A percentile compares a stretch with the other conserved stretches of the same genome.
Evolutionary conservation across 2,888 invertebrate species (phyloP).

Genomic region (Phytoseiulus persimilis): DNA sequence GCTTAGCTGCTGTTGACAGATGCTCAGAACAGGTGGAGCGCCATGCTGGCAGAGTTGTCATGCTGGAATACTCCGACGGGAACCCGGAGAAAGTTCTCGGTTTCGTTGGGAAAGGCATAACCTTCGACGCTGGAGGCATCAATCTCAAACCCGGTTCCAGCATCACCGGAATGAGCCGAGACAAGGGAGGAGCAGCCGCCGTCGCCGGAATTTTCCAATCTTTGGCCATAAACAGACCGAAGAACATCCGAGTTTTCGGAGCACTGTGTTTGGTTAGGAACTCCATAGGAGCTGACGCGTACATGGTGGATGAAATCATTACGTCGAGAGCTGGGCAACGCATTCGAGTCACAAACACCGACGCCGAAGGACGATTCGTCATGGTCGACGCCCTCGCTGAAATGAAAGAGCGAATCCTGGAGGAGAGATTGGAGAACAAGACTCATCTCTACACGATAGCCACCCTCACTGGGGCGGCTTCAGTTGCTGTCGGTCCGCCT

Average conservation of each 20-base stretch:
- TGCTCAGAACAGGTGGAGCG: conserved; percentile 47
- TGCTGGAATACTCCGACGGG: conserved; percentile 64
- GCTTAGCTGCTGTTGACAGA: not conserved
- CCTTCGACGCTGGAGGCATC: conserved; percentile 61
- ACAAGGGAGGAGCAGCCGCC: conserved; percentile 89
- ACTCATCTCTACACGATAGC: conserved; percentile 82
- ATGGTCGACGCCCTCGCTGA: conserved; percentile 79
- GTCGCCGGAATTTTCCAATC: conserved; percentile 83
- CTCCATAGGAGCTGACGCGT: conserved; percentile 73
- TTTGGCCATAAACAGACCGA: conserved; percentile 62
- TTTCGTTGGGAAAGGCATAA: conserved; percentile 54
- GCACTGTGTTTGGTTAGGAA: conserved; percentile 79
- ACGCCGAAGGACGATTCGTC: conserved; percentile 87
- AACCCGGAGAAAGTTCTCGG: conserved; percentile 45
- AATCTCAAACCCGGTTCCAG: conserved; percentile 69
- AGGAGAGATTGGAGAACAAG: conserved; percentile 63
- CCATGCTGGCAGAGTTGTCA: conserved; percentile 67
- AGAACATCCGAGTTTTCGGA: conserved; percentile 67
- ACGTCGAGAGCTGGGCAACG: conserved; percentile 69
- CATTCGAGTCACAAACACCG: conserved; percentile 82
- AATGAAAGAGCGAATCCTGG: conserved; percentile 56
- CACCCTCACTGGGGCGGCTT: conserved; percentile 79
- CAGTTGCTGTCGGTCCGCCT: conserved; percentile 53
- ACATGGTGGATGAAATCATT: conserved; percentile 83
- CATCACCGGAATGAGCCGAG: conserved; percentile 72